These are phyloP conservation scores for Mamestra configurata DNA, from an alignment of 1,140 invertebrate genomes.

Conservation along the genomic window DNA sequence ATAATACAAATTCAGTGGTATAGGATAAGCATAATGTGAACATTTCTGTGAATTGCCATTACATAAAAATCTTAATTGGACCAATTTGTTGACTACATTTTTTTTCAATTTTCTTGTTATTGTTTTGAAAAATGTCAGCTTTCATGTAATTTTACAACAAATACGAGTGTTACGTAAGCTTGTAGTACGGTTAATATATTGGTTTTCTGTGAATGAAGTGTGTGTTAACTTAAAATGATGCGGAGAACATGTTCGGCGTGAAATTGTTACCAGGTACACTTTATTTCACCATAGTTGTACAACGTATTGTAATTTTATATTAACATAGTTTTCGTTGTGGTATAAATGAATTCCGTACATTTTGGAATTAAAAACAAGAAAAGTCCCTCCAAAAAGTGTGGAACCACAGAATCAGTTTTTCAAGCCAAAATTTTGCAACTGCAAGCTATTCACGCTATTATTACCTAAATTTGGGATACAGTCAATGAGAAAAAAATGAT, in stretches of 20 bases:
- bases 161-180: background rate
- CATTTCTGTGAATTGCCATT: slow-evolving; percentile 18
- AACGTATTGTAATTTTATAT: background rate
- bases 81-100: background rate
- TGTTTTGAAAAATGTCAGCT: background rate
- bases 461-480: no score
- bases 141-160: background rate
- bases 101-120: slow-evolving; percentile 26
- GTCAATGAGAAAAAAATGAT: no score
- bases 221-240: background rate
- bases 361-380: no score
- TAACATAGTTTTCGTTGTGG: background rate
- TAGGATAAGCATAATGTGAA: background rate
- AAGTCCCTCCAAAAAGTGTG: background rate
- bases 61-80: slow-evolving; percentile 16
- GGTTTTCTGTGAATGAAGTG: background rate
- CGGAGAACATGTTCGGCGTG: background rate
- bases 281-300: background rate
- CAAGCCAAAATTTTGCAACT: background rate
- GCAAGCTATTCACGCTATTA: no score
- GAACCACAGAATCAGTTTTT: no score
- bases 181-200: background rate
- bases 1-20: background rate
- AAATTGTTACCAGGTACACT: background rate
- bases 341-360: no score